Conservation (phyloP, 2,888 invertebrate genomes). For the Branchipolynoe longqiensis region DNA sequence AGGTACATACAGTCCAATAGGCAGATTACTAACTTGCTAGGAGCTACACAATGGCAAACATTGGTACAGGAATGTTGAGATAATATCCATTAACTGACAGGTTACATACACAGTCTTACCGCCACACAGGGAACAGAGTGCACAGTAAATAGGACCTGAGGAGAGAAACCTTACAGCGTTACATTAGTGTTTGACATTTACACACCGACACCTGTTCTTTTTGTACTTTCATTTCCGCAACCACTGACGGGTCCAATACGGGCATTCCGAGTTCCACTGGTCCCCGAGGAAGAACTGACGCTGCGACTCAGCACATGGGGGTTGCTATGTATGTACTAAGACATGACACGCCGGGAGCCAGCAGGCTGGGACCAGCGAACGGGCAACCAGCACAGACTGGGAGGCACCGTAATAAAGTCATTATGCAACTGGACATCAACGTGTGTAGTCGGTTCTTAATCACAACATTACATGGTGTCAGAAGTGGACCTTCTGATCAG, state of each 20-base stretch:
- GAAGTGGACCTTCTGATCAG: too few species aligned
- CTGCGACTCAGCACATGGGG: background rate
- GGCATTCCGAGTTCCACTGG: background rate
- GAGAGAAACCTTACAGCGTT: constrained; percentile 2
- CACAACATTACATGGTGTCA: too few species aligned
- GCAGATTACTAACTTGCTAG: too few species aligned
- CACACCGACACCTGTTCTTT: too few species aligned
- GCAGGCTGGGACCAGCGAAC: too few species aligned
- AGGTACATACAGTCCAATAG: too few species aligned
- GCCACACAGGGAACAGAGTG: constrained; percentile 34
- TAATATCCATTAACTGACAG: constrained; percentile 4
- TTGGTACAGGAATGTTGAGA: constrained; percentile 23
- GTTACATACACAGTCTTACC: constrained; percentile 22
- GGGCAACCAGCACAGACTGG: too few species aligned
- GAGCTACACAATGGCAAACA: background rate
- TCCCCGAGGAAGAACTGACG: background rate
- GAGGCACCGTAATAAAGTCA: too few species aligned
- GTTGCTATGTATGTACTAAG: too few species aligned
- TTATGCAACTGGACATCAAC: too few species aligned
- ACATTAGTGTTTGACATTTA: constrained; percentile 18
- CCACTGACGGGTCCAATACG: constrained; percentile 39
- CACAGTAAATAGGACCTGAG: constrained; percentile 26
- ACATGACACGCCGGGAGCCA: too few species aligned
- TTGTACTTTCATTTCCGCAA: constrained; percentile 13
- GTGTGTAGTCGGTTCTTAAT: too few species aligned